Percentiles rank a stretch among this genome's conserved stretches.
These are phyloP conservation scores for Alectoris magna DNA, from an alignment of 2,797 vertebrate species.

Conservation along the genomic window DNA sequence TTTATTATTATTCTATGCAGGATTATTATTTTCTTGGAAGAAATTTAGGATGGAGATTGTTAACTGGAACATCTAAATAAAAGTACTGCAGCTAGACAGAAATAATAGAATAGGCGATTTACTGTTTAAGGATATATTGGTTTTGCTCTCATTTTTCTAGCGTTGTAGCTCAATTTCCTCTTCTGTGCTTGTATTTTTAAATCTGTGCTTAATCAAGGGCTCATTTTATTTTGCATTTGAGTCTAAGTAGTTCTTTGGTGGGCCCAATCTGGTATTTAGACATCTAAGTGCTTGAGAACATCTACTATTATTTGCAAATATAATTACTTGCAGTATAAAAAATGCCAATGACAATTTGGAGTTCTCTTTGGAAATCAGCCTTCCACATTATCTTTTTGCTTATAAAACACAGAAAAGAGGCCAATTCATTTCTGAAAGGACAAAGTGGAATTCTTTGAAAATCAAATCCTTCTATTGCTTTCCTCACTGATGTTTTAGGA, in stretches of 20 bases:
- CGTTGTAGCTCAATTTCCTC: not conserved
- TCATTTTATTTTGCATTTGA: constrained; percentile 22
- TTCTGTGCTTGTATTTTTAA: constrained; percentile 8
- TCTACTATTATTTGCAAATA: not conserved
- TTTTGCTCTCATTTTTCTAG: not conserved
- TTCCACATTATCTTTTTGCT: not conserved
- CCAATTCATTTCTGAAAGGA: not conserved
- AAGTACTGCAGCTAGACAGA: constrained; percentile 3
- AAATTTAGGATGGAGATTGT: not conserved
- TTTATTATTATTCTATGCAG: constrained; percentile 11
- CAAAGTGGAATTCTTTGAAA: not conserved
- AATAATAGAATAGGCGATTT: not conserved
- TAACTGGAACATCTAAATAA: constrained; percentile 30
- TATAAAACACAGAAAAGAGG: not conserved
- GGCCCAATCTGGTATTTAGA: not conserved
- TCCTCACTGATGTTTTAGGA: not conserved
- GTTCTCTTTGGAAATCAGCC: not conserved
- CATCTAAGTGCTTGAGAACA: not conserved
- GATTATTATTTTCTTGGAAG: constrained; percentile 22
- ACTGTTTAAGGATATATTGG: constrained; percentile 1
- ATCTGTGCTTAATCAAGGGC: not conserved
- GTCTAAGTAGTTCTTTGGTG: not conserved
- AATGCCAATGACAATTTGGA: not conserved
- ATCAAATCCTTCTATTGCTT: not conserved
- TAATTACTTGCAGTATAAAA: not conserved